These are phyloP conservation scores for Drosophila azteca DNA, from an alignment of 1,140 invertebrate species.

Conservation along the genomic window DNA sequence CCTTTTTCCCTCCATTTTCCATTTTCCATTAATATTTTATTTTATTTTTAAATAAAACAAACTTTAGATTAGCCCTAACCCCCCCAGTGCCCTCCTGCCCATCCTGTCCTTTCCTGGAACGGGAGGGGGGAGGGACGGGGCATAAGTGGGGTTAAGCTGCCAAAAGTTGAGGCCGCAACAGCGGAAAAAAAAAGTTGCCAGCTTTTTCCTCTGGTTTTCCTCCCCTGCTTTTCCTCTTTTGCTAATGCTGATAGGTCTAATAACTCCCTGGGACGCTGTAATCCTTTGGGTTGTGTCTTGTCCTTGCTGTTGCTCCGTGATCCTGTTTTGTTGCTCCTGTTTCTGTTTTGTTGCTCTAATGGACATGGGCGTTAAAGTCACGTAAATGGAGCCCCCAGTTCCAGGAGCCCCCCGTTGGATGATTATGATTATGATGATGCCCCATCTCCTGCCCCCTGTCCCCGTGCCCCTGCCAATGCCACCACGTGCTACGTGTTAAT, in stretches of 20 bases:
- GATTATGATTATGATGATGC: slow-evolving; percentile 60
- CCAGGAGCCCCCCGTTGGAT: slow-evolving; percentile 36
- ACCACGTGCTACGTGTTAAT: slow-evolving; percentile 66
- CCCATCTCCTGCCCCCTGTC: slow-evolving; percentile 7
- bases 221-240: slow-evolving; percentile 12
- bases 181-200: slow-evolving; percentile 54
- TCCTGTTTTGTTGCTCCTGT: not conserved
- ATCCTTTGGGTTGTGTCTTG: slow-evolving; percentile 68
- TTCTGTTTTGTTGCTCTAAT: slow-evolving; percentile 53
- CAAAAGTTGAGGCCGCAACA: slow-evolving; percentile 69
- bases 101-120: no score
- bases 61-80: slow-evolving; percentile 71
- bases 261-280: slow-evolving; percentile 75
- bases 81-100: slow-evolving; percentile 16
- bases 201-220: slow-evolving; percentile 30
- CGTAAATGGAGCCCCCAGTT: slow-evolving; percentile 62
- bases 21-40: slow-evolving; percentile 68
- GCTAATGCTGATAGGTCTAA: slow-evolving; percentile 75
- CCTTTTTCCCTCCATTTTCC: slow-evolving; percentile 2
- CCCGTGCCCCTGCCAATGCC: slow-evolving; percentile 28
- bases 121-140: not conserved
- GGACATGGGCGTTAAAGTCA: slow-evolving; percentile 63
- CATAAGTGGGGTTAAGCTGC: slow-evolving; percentile 74
- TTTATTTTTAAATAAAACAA: slow-evolving; percentile 68
- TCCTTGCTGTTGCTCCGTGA: slow-evolving; percentile 7